Evolutionary conservation across 2,888 invertebrate species (phyloP).

Genomic region (Phania funesta): DNA sequence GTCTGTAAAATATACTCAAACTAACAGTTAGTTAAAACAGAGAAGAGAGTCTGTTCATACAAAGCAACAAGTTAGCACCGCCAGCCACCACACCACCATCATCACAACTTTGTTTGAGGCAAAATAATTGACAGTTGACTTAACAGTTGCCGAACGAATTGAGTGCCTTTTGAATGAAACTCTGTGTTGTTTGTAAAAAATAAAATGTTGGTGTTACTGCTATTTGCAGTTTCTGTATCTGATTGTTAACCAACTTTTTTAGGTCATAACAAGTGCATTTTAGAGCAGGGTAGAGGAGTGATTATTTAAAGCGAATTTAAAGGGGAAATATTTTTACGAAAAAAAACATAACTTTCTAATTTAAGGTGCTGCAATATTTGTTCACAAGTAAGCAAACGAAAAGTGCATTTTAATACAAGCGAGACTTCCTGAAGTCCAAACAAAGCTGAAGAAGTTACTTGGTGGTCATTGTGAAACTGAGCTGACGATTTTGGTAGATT

Average conservation of each 20-base stretch:
- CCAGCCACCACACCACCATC: background rate
- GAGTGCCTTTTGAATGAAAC: constrained; percentile 30
- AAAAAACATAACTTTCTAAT: background rate
- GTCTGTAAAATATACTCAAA: too few species aligned
- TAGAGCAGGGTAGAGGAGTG: background rate
- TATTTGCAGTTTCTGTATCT: constrained; percentile 17
- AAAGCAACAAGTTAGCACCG: constrained; percentile 58
- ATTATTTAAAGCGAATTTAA: too few species aligned
- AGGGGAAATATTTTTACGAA: background rate
- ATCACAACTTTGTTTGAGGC: constrained; percentile 21
- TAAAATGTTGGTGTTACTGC: constrained; percentile 21
- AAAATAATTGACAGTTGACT: constrained; percentile 65
- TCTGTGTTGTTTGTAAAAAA: constrained; percentile 26
- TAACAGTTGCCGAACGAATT: constrained; percentile 38
- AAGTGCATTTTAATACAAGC: too few species aligned
- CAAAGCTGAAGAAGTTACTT: too few species aligned
- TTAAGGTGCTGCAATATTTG: too few species aligned
- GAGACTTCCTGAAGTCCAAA: too few species aligned
- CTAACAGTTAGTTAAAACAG: background rate
- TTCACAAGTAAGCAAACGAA: too few species aligned
- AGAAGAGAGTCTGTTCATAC: constrained; percentile 42
- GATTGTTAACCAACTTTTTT: constrained; percentile 13
- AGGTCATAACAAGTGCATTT: constrained; percentile 35
- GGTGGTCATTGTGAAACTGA: too few species aligned
- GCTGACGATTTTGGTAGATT: too few species aligned